Evolutionary conservation across 2,113 vertebrate species (phyloP), one percentile per base, ranked within the genome.

Genomic region (Onychorhynchus coronatus): DNA sequence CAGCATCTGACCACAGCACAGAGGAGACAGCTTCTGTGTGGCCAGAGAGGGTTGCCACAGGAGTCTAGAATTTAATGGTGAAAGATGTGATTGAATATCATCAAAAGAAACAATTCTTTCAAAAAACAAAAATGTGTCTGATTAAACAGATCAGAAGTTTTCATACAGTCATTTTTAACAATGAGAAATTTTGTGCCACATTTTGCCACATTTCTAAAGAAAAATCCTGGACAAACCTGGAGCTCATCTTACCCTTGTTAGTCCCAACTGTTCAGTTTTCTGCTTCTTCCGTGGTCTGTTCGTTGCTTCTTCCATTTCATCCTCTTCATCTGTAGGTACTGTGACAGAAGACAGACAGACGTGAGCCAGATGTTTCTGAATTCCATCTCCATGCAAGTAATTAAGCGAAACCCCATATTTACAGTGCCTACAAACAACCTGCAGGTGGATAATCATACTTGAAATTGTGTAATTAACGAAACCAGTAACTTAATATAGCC

Each of bases 211-310:
- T 9, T 71, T 87, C 23, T 31, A 5, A 82, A 79, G 27, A 39
- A 44, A 89, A 90, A 8, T 85, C 56, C 49, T 75, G 42, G 55
- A 46, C 31, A 81, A 85, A 79, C 5, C 13, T 27, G 39, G 28
- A 84, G 42, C n/a, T 87, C 37, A 42, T 83, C 96, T 97, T 96
- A 99, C 99, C 96, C 99, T 98, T 35, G 99, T 99, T 52, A 99
- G 97, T 49, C 99, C 99, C 53, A 99, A 65, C 88, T 99, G 99
- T 65, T 99, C 99, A 4, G 99, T 99, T 97, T 99, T 99, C 97
- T 99, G 99, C 83, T 99, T 99, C 97, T 99, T 99, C 91, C 99
- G 97, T 39, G 99, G 99, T 75, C 99, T 98, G 97, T 98, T 98
- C 19, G 97, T 95, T 20, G 96, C 91, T 87, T 99, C 99, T 70